Evolutionary conservation across 2,797 vertebrate species (phyloP).

Genomic region (Lutjanus argentimaculatus): DNA sequence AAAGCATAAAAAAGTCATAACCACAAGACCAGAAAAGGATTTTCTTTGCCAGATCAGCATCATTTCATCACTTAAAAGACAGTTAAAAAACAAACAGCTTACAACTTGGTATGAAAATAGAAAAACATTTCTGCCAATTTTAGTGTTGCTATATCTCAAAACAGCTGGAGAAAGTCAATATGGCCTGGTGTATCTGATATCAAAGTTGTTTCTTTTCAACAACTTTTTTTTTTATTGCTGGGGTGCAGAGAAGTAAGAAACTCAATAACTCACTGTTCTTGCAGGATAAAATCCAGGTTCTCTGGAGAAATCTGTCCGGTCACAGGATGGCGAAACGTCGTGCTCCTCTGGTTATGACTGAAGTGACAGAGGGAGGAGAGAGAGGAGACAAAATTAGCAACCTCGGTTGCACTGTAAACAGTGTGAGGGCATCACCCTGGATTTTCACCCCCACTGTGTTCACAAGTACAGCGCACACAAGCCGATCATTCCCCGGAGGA

Average conservation of each 20-base stretch:
- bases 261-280: constrained; percentile 90
- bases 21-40: not conserved
- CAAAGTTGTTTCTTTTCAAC: too few relatives aligned
- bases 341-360: constrained; percentile 95
- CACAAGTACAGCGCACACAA: constrained; percentile 32
- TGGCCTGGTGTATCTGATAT: not conserved
- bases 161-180: constrained; percentile 12
- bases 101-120: not conserved
- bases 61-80: constrained; percentile 5
- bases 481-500: constrained; percentile 54
- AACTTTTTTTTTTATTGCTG: not conserved
- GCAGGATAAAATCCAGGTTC: constrained; percentile 92
- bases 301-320: constrained; percentile 93
- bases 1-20: not conserved
- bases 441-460: constrained; percentile 44
- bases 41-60: not conserved
- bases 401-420: constrained; percentile 16
- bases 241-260: constrained; percentile 6
- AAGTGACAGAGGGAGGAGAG: constrained; percentile 53
- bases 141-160: not conserved
- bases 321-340: constrained; percentile 93
- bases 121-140: not conserved
- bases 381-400: constrained; percentile 63
- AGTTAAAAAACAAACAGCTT: not conserved
- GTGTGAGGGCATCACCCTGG: constrained; percentile 40